Percentiles rank a stretch among this genome's conserved stretches.
Evolutionary conservation across 2,888 invertebrate species (phyloP).

Genomic region (Drosophila demipolita): DNA sequence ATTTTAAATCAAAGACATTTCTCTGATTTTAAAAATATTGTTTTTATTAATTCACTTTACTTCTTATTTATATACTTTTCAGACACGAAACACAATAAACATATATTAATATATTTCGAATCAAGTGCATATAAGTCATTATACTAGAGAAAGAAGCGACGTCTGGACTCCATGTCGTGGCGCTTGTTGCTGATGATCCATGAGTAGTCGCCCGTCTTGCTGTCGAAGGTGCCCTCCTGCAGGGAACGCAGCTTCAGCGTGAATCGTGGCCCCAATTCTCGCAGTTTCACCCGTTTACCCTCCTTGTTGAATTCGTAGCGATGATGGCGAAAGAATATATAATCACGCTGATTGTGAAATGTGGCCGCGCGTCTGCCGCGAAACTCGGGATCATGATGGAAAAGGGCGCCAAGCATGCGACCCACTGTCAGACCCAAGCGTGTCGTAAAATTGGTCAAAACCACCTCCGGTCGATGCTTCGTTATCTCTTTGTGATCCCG

Average conservation of each 20-base stretch:
- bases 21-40: conserved; percentile 26
- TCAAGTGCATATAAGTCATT: conserved; percentile 8
- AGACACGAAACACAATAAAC: conserved; percentile 29
- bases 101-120: conserved; percentile 23
- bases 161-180: conserved; percentile 96
- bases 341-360: conserved; percentile 99
- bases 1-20: not conserved
- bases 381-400: conserved; percentile 98
- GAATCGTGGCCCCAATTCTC: conserved; percentile 98
- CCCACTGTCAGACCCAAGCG: conserved; percentile 95
- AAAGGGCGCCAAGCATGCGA: conserved; percentile 96
- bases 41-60: conserved; percentile 48
- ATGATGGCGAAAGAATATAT: conserved; percentile 99
- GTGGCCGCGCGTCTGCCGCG: conserved; percentile 96
- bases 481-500: conserved; percentile 93
- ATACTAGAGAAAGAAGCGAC: conserved; percentile 94
- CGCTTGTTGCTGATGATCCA: conserved; percentile 96
- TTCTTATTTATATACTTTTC: conserved; percentile 44
- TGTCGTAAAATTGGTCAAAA: conserved; percentile 98
- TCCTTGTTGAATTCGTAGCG: conserved; percentile 96
- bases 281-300: conserved; percentile 90
- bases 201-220: conserved; percentile 98
- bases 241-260: conserved; percentile 96
- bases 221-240: conserved; percentile 98
- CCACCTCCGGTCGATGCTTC: conserved; percentile 96